Base-by-base conservation (phyloP, 1,140 invertebrate genomes). In the Saccostrea echinata region DNA sequence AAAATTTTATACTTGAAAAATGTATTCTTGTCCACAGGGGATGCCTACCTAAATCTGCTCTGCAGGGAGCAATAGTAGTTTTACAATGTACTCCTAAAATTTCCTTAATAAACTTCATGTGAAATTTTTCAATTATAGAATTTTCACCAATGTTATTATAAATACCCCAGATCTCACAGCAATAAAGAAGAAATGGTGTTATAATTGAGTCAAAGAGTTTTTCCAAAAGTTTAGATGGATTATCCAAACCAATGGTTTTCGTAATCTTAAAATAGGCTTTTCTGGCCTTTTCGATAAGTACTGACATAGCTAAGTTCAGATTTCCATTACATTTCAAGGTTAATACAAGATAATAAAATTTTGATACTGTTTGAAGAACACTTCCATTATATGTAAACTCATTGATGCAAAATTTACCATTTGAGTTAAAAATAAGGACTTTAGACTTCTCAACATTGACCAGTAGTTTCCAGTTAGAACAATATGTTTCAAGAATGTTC, bases 391-490 rank as follows among this genome's bases (percentile, higher is more conserved):
- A 43, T 43, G 35, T 43, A 43, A 71, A 71, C n/a, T 55, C 53
- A 55, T 18, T 55, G 12, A 55, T 18, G 18, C 53, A 55, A 13
- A 12, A 61, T 61, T 61, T 16, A 61, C 16, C 18, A 18, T 61
- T 61, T 61, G 57, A 61, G n/a, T 61, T 61, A n/a, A 61, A 61
- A 21, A 61, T 61, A 61, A 61, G 57, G 16, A 61, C 57, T 61
- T 61, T 61, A 6, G 57, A 61, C n/a, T 61, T 61, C n/a, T 61
- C 57, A 16, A 61, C 57, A 61, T 61, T 61, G 18, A n/a, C 57
- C 57, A 13, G 57, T 61, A 61, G n/a, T 61, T 61, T 3, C 35
- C 35, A 43, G 35, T 43, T 43, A 6, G 35, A 43, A 43, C 6
- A 43, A 43, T 43, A 43, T 43, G 57, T 18, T 61, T 61, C 57